phyloP scores from a whole-genome alignment of 2,113 vertebrate species.

The Rattus norvegicus region DNA sequence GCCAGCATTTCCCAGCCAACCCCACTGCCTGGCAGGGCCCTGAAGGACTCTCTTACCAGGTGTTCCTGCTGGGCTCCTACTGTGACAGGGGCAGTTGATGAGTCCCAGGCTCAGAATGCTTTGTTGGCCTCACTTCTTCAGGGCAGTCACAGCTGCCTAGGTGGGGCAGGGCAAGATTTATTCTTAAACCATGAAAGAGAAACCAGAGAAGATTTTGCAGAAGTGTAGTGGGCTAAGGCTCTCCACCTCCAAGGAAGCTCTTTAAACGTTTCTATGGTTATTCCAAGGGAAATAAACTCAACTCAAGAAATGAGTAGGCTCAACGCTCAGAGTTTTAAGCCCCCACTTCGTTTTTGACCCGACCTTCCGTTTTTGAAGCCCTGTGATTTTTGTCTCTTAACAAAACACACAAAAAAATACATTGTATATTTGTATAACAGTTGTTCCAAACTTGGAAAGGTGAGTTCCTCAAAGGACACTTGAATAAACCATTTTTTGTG shows the following conservation, averaged over 20 bases:
- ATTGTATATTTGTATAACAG: neutral
- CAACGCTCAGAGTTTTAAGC: constrained; percentile 40
- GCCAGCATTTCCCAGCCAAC: neutral
- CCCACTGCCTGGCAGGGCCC: too few species aligned
- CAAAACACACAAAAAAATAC: neutral
- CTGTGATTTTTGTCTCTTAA: constrained; percentile 36
- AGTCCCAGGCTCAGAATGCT: neutral
- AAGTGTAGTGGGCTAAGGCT: neutral
- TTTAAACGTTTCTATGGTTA: neutral
- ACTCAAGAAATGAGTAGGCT: neutral
- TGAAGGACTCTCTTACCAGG: neutral
- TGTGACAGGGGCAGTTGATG: neutral
- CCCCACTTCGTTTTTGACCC: constrained; percentile 45
- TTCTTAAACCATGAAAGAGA: neutral
- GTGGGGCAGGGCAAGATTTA: neutral
- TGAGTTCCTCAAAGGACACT: neutral
- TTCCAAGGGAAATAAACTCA: neutral
- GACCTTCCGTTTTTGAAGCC: neutral
- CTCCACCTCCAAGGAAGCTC: neutral
- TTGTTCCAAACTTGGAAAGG: neutral
- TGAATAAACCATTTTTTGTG: constrained; percentile 4
- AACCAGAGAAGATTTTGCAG: neutral
- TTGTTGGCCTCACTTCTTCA: neutral
- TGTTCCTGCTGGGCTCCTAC: neutral
- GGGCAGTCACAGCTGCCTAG: neutral